Conservation (phyloP, 2,888 invertebrate species). For the Ichneumon xanthorius region DNA sequence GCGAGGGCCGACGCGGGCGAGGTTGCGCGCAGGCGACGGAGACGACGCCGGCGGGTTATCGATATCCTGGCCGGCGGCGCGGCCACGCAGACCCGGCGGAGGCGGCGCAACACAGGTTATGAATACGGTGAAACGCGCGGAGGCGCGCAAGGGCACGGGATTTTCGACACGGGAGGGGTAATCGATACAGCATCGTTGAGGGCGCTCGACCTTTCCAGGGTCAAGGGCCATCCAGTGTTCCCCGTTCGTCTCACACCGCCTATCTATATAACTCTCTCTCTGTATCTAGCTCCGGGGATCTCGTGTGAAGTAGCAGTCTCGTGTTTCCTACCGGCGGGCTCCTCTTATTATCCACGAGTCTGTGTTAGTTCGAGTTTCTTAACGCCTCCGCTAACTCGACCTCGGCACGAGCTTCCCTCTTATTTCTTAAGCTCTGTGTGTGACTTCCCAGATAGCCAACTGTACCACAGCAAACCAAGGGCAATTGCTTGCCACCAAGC, state of each 20-base stretch:
- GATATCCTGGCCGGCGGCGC: constrained; percentile 31
- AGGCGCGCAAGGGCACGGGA: constrained; percentile 44
- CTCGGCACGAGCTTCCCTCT: constrained; percentile 37
- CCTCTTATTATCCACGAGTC: background rate
- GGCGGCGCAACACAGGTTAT: constrained; percentile 13
- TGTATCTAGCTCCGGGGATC: constrained; percentile 38
- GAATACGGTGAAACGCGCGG: background rate
- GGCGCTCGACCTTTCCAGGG: constrained; percentile 67
- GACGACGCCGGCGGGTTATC: constrained; percentile 22
- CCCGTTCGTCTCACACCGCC: constrained; percentile 39
- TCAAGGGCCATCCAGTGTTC: constrained; percentile 68
- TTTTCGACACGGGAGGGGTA: constrained; percentile 56
- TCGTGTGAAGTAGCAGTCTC: constrained; percentile 50
- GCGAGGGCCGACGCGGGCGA: background rate
- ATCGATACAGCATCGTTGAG: constrained; percentile 67
- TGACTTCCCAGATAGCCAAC: no score
- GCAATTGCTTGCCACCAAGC: no score
- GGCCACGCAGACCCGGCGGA: background rate
- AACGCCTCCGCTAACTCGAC: constrained; percentile 55
- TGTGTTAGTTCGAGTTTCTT: constrained; percentile 29
- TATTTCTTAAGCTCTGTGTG: constrained; percentile 10
- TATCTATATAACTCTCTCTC: constrained; percentile 13
- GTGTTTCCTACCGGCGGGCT: constrained; percentile 30
- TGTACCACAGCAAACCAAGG: no score
- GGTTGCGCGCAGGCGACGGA: constrained; percentile 6